Conservation (phyloP, 2,113 vertebrate genomes). For the Indicator maculatus region DNA sequence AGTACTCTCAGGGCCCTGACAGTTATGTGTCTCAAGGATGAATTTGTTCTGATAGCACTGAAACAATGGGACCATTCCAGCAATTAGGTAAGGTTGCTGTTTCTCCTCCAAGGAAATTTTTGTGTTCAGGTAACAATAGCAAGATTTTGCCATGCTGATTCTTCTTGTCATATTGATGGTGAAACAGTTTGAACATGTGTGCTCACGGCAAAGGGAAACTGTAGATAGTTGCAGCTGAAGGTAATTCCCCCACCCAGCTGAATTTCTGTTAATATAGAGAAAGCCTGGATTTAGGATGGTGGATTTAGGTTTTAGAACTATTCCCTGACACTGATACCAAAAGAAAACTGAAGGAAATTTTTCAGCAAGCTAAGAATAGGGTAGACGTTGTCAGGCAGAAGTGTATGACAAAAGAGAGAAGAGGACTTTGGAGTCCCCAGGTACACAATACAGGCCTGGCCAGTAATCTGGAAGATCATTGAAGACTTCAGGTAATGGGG, state of each 20-base stretch:
- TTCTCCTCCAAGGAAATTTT: neutral
- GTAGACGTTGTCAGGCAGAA: neutral
- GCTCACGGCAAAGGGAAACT: neutral
- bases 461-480: neutral
- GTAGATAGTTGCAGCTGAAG: neutral
- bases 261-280: neutral
- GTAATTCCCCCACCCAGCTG: accelerated
- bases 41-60: neutral
- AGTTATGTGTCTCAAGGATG: neutral
- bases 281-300: neutral
- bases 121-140: neutral
- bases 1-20: neutral
- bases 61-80: neutral
- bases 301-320: neutral
- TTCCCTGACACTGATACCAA: neutral
- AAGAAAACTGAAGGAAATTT: neutral
- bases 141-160: neutral
- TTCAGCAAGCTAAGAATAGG: neutral
- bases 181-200: neutral
- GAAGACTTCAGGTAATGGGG: neutral
- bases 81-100: neutral
- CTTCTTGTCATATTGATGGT: neutral
- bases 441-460: neutral
- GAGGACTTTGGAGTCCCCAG: neutral
- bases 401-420: neutral